phyloP scores from a whole-genome alignment of 2,888 invertebrate genomes.

The Chloromyia formosa region DNA sequence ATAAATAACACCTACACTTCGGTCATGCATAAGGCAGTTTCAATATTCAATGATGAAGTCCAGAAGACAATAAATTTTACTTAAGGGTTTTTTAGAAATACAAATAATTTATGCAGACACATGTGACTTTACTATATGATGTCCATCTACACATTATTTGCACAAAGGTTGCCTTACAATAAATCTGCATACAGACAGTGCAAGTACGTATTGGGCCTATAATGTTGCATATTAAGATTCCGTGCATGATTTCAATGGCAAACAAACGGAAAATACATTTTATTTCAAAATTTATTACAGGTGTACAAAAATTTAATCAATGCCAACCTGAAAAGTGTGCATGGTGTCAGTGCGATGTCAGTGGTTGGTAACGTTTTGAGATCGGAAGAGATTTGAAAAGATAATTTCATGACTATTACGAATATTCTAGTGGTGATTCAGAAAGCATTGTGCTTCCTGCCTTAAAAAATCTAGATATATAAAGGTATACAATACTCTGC shows the following conservation, averaged over 20 bases:
- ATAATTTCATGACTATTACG: too few relatives aligned
- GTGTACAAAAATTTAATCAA: conserved; percentile 28
- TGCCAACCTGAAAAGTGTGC: not conserved
- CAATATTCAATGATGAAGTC: conserved; percentile 1
- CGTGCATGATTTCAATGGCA: conserved; percentile 13
- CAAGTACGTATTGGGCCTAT: not conserved
- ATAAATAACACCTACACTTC: conserved; percentile 27
- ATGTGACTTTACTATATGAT: not conserved
- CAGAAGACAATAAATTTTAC: conserved; percentile 32
- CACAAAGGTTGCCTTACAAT: too few relatives aligned
- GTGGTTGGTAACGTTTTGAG: not conserved
- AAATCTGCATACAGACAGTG: not conserved
- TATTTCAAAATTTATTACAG: conserved; percentile 32
- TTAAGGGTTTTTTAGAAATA: not conserved
- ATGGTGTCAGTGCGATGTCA: not conserved
- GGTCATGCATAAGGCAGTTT: not conserved
- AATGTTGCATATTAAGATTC: conserved; percentile 30
- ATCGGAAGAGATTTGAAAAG: too few relatives aligned
- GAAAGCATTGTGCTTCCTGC: too few relatives aligned
- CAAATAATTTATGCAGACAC: not conserved
- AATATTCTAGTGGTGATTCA: too few relatives aligned
- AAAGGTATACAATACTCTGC: too few relatives aligned
- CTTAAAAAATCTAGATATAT: too few relatives aligned
- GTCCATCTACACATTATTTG: not conserved
- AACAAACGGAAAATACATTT: conserved; percentile 27